Conservation (phyloP, 2,888 invertebrate species). For the Tachystola acroxantha region DNA sequence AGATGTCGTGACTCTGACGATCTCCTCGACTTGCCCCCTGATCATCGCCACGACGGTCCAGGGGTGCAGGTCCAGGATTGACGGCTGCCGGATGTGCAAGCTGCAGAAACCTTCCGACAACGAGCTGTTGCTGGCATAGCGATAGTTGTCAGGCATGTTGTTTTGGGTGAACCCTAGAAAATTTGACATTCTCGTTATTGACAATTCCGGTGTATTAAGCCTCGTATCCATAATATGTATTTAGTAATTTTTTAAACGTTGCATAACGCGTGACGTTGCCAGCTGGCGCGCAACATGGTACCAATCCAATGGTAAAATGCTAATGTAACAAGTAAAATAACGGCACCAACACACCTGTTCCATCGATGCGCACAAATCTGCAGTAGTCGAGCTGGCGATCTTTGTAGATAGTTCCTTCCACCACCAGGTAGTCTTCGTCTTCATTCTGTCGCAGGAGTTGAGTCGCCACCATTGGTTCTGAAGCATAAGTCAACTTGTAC, state of each 20-base stretch:
- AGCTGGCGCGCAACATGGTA: no score
- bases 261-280: no score
- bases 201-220: no score
- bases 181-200: no score
- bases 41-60: constrained; percentile 52
- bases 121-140: constrained; percentile 21
- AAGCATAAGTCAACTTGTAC: no score
- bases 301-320: no score
- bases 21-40: constrained; percentile 32
- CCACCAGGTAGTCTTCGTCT: constrained; percentile 11
- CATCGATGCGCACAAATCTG: constrained; percentile 58
- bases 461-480: constrained; percentile 30
- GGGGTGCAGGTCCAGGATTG: constrained; percentile 35
- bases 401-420: constrained; percentile 26
- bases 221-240: no score
- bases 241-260: no score
- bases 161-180: constrained; percentile 43
- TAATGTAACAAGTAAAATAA: no score
- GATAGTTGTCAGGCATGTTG: constrained; percentile 24
- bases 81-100: constrained; percentile 26
- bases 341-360: constrained; percentile 36
- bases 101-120: constrained; percentile 30
- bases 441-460: constrained; percentile 15
- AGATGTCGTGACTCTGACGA: constrained; percentile 25
- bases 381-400: constrained; percentile 48